A percentile compares a stretch with the other conserved stretches of the same genome.
Conservation (phyloP, 2,113 vertebrate genomes). For the Indicator maculatus region DNA sequence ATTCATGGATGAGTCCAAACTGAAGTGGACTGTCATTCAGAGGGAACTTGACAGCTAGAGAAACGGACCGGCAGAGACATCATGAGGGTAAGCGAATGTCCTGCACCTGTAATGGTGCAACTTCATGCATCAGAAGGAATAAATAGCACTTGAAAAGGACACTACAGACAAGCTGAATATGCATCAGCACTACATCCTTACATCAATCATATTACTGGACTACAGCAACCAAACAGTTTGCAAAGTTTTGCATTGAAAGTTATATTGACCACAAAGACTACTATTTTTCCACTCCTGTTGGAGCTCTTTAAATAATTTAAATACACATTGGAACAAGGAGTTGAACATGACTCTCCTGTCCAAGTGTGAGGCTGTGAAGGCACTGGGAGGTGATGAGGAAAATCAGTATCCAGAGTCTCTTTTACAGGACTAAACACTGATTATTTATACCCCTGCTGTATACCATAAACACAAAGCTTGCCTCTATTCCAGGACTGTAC, state of each 20-base stretch:
- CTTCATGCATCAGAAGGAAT: no score
- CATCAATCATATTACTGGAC: no score
- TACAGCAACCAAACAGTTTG: neutral
- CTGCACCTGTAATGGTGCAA: no score
- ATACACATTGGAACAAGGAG: neutral
- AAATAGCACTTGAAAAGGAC: no score
- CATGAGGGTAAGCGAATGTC: no score
- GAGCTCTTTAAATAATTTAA: neutral
- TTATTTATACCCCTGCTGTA: neutral
- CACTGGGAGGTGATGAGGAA: neutral
- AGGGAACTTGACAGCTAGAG: no score
- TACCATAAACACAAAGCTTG: neutral
- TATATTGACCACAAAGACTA: neutral
- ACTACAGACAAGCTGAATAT: no score
- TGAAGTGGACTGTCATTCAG: neutral
- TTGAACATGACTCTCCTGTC: neutral
- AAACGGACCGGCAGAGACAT: no score
- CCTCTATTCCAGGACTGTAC: neutral
- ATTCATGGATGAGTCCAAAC: neutral
- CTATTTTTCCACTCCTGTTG: neutral
- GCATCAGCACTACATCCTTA: no score
- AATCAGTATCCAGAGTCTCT: neutral
- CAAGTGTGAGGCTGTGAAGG: neutral
- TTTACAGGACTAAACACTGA: neutral
- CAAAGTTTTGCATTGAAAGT: neutral